Percentiles rank a stretch among this genome's conserved stretches.
phyloP scores from a whole-genome alignment of 1,140 invertebrate species.

The Brachystomella parvula region DNA sequence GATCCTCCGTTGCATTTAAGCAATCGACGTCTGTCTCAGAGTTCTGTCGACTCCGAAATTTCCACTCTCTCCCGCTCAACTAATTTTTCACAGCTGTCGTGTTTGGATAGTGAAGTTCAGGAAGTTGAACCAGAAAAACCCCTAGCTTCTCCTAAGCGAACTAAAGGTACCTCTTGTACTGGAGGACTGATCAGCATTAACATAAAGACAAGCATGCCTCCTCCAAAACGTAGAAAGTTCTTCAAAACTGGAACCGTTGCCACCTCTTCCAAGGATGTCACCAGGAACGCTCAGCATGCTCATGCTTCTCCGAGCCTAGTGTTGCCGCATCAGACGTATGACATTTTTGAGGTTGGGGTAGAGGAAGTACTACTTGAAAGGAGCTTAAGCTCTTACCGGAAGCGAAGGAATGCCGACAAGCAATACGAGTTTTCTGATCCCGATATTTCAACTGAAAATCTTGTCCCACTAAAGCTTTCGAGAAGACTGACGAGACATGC shows the following conservation, averaged over 20 bases:
- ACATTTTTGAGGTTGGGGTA: conserved; percentile 16
- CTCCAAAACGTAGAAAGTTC: conserved; percentile 32
- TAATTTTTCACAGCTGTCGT: background rate
- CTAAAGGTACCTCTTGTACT: too few species aligned
- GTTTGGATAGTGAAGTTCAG: background rate
- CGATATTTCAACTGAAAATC: conserved; percentile 17
- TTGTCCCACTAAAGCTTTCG: conserved; percentile 9
- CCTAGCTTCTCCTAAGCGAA: background rate
- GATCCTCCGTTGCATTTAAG: background rate
- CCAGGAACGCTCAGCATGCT: background rate
- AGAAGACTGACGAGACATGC: background rate
- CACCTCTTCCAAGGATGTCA: background rate
- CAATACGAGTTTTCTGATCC: conserved; percentile 79
- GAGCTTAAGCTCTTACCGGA: conserved; percentile 70
- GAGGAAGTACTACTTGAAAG: conserved; percentile 51
- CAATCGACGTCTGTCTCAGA: conserved; percentile 20
- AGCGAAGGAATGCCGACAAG: conserved; percentile 70
- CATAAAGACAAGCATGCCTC: conserved; percentile 28
- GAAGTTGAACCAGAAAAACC: background rate
- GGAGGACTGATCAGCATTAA: too few species aligned
- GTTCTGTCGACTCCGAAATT: conserved; percentile 24
- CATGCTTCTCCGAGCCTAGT: too few species aligned
- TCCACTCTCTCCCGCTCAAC: background rate
- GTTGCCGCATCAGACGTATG: too few species aligned
- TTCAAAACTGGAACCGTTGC: conserved; percentile 22